Conservation (phyloP, 2,113 vertebrate genomes). For the Corapipo altera region DNA sequence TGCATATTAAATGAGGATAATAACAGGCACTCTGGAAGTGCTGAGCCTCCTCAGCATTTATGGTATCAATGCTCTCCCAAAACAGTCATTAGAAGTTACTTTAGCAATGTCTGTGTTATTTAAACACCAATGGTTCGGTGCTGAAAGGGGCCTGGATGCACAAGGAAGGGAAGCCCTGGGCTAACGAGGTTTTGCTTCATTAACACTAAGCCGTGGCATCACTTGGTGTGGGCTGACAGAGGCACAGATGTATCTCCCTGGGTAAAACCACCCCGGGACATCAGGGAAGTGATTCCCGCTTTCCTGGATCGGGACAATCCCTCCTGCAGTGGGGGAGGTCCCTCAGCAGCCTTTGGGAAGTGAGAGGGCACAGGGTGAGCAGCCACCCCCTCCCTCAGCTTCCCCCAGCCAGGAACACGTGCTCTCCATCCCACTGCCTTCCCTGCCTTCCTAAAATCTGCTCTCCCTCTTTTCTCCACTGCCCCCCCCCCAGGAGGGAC, state of each 20-base stretch:
- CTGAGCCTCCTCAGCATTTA: slow-evolving; percentile 5
- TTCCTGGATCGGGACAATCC: background rate
- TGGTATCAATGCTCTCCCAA: slow-evolving; percentile 19
- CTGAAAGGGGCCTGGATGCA: background rate
- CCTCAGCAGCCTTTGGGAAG: background rate
- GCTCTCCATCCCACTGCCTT: background rate
- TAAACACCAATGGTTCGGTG: background rate
- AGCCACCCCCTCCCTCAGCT: background rate
- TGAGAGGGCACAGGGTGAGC: too few species aligned
- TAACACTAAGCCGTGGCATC: background rate
- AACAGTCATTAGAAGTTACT: background rate
- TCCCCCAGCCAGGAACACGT: fast-evolving
- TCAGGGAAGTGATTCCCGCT: background rate
- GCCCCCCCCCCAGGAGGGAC: too few species aligned
- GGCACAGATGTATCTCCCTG: fast-evolving
- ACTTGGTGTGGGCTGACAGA: fast-evolving
- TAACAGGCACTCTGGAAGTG: slow-evolving; percentile 15
- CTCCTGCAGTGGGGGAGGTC: background rate
- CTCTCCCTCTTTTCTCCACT: background rate
- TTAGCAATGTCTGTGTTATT: background rate
- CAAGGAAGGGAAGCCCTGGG: background rate
- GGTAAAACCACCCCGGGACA: background rate
- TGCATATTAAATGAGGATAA: slow-evolving; percentile 58
- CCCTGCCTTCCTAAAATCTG: background rate
- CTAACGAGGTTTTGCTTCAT: background rate